phyloP scores from a whole-genome alignment of 2,888 invertebrate species.

The Monoplex corrugatus region DNA sequence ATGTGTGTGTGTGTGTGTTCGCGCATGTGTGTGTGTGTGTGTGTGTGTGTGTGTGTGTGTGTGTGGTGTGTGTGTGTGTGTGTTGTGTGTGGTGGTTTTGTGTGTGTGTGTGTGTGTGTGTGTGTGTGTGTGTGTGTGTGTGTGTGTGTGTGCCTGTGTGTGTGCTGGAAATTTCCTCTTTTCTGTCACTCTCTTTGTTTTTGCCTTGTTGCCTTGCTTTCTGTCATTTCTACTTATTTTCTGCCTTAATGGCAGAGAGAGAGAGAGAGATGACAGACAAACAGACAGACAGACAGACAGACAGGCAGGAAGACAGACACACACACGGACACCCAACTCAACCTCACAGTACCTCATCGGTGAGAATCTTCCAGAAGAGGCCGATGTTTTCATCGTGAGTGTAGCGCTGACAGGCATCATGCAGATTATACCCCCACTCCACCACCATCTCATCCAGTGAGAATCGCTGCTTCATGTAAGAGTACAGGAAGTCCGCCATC shows the following conservation, averaged over 20 bases:
- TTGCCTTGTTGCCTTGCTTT: too few species aligned
- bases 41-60: too few species aligned
- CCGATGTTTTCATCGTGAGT: conserved; percentile 77
- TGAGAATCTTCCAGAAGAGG: conserved; percentile 77
- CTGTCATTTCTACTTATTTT: too few species aligned
- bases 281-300: not conserved
- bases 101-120: too few species aligned
- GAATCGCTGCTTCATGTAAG: conserved; percentile 75
- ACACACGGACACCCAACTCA: not conserved
- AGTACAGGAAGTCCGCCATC: conserved; percentile 76
- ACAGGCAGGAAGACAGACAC: too few species aligned
- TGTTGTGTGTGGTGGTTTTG: too few species aligned
- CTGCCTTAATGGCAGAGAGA: not conserved
- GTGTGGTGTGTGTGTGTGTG: too few species aligned
- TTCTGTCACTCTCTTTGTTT: too few species aligned
- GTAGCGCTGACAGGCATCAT: conserved; percentile 79
- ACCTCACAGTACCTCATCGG: conserved; percentile 68
- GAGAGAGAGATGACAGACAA: too few species aligned
- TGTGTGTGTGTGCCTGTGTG: not conserved
- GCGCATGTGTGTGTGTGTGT: too few species aligned
- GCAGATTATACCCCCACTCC: conserved; percentile 81
- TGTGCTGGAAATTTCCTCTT: too few species aligned
- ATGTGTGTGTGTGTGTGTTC: too few species aligned
- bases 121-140: not conserved
- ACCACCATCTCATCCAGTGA: conserved; percentile 76